phyloP scores from a whole-genome alignment of 1,140 invertebrate genomes.

The Calosoma granatense region DNA sequence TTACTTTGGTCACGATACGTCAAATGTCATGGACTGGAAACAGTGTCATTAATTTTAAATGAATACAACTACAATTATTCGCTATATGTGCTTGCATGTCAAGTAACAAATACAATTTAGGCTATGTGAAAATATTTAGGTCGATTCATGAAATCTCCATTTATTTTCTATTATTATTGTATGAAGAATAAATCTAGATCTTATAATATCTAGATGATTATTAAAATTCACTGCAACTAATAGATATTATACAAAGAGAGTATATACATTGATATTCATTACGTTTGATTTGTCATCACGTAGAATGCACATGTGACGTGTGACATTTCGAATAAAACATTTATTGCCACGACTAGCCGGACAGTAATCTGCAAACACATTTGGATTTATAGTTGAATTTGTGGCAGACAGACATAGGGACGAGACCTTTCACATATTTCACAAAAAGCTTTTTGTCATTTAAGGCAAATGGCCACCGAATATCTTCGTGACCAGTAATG shows the following conservation, averaged over 20 bases:
- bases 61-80: neutral
- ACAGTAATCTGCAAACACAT: neutral
- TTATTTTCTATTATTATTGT: neutral
- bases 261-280: neutral
- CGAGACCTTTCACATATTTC: too few species aligned
- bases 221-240: neutral
- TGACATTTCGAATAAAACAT: neutral
- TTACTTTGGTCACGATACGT: neutral
- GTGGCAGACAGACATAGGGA: neutral
- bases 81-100: neutral
- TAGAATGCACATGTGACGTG: neutral
- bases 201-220: neutral
- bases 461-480: neutral
- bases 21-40: neutral
- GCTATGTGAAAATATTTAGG: neutral
- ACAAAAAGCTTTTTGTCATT: neutral
- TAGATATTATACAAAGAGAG: neutral
- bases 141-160: neutral
- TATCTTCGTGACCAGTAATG: neutral
- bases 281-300: too few species aligned
- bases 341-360: neutral
- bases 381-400: neutral
- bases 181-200: slow-evolving; percentile 2
- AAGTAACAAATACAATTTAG: neutral
- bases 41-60: neutral